Base-by-base conservation (phyloP, 1,140 invertebrate genomes). In the Ectropis grisescens region DNA sequence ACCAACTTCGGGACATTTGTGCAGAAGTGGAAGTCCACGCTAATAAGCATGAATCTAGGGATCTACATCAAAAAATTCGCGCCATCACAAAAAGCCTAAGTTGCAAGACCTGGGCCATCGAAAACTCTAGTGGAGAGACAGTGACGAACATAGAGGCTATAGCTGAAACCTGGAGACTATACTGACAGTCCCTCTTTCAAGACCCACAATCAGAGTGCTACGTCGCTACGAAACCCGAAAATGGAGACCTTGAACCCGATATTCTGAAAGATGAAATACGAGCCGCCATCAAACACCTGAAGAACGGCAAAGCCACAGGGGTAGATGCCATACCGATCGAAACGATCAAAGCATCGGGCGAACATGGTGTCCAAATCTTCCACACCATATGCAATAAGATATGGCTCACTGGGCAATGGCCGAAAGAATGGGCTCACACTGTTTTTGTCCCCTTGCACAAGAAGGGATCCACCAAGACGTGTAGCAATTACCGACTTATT, bases 231-330 rank as follows among this genome's bases (percentile, higher is more conserved):
- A 31, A 38, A 14, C 42, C 46, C 11, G 12, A 11, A 6, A 27
- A 38, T 4, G 29, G 43, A 35, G 37, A 46, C 8, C 28, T 26
- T 12, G 47, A 55, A 11, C 43, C 51, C 15, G 23, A 31, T 11
- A 50, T 55, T 13, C 19, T 55, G 0, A 35, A 29, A 13, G 25
- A 37, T 14, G 40, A 43, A 41, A 29, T 49, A 0, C 30, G 37
- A 34, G 47, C 42, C 12, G 51, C 46, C 0, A 54, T 67, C 28
- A 44, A 34, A 29, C 41, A 42, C 19, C 44, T 67, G 2, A 59
- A 57, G 29, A 55, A 39, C 43, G 15, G 28, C 33, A 53, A 53
- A 31, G 39, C 50, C 8, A 35, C 29, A n/a, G 50, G 45, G 2
- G 22, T 2, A 23, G 41, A 49, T 31, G 22, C 13, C 5, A 44